Conservation (phyloP, 2,113 vertebrate species). For the Salminus brasiliensis region DNA sequence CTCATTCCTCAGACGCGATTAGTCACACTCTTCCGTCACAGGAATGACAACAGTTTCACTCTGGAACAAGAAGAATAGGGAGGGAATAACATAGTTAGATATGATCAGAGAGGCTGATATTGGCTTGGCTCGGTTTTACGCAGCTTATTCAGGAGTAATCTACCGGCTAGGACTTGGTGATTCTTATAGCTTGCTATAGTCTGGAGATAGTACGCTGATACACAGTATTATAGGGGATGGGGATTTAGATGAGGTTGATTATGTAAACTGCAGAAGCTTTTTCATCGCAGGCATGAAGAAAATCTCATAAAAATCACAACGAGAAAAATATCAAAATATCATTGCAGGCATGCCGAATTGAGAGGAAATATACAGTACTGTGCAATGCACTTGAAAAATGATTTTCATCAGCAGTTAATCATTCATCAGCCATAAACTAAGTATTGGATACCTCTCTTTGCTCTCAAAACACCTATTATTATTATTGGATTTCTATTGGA, state of each 20-base stretch:
- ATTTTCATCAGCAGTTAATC: too few relatives aligned
- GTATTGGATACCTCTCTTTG: too few relatives aligned
- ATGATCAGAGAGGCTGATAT: constrained; percentile 22
- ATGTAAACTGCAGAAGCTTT: not conserved
- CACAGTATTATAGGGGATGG: not conserved
- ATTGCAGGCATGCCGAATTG: too few relatives aligned
- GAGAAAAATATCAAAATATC: too few relatives aligned
- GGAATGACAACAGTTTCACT: constrained; percentile 40
- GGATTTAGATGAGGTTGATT: not conserved
- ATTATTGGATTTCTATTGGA: too few relatives aligned
- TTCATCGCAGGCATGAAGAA: not conserved
- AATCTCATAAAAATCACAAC: not conserved
- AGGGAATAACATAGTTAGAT: constrained; percentile 21
- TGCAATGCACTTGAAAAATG: too few relatives aligned
- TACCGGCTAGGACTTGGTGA: not conserved
- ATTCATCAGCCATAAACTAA: too few relatives aligned
- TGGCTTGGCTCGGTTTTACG: not conserved
- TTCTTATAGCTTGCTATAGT: not conserved
- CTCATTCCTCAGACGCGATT: constrained; percentile 39
- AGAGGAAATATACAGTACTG: too few relatives aligned
- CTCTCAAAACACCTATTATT: too few relatives aligned
- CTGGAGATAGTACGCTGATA: not conserved
- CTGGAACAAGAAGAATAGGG: constrained; percentile 12
- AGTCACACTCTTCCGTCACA: constrained; percentile 30
- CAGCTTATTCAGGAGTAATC: not conserved